Conservation (phyloP, 2,113 vertebrate genomes). For the Garra rufa region DNA sequence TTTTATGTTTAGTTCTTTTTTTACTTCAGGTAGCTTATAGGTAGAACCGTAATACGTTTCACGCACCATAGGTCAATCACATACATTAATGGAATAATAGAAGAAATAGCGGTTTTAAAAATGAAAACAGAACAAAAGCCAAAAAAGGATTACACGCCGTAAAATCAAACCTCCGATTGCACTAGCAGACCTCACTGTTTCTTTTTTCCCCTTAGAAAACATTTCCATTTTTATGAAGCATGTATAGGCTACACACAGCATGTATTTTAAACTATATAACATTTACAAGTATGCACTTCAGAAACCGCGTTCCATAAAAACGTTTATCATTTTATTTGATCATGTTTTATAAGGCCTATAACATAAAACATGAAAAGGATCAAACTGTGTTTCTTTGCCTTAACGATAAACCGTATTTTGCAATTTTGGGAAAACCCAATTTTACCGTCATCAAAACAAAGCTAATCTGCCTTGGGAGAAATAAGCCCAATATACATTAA, state of each 20-base stretch:
- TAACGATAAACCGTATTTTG: neutral
- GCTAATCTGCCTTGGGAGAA: neutral
- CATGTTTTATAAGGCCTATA: neutral
- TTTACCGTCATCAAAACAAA: neutral
- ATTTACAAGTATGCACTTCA: neutral
- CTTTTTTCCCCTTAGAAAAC: neutral
- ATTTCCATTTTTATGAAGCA: neutral
- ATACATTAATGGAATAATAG: neutral
- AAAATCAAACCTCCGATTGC: neutral
- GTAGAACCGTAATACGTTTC: neutral
- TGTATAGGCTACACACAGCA: too few relatives aligned
- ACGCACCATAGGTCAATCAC: neutral
- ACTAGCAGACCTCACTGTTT: neutral
- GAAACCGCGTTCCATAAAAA: neutral
- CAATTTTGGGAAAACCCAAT: neutral
- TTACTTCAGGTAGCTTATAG: neutral
- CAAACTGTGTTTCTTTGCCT: neutral
- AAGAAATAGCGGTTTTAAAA: neutral
- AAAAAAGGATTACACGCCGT: neutral
- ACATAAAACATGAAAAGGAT: neutral
- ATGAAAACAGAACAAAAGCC: too few relatives aligned
- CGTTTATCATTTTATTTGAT: neutral
- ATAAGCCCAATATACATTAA: neutral
- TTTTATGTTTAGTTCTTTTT: neutral
- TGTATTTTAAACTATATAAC: neutral